These are phyloP conservation scores for Rhopalosiphum nymphaeae DNA, from an alignment of 2,888 invertebrate genomes.

Conservation along the genomic window DNA sequence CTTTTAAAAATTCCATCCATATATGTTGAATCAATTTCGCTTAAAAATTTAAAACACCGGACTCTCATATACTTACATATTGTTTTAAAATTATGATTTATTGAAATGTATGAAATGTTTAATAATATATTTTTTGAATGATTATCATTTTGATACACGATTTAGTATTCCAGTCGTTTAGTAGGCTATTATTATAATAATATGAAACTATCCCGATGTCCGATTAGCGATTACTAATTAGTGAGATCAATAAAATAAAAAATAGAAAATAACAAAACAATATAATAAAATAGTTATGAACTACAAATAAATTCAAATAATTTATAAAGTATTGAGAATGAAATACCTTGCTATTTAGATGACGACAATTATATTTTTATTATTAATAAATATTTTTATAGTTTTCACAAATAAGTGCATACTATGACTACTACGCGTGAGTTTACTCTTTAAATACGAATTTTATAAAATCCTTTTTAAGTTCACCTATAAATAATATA, in stretches of 20 bases:
- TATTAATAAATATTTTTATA: neutral
- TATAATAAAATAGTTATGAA: neutral
- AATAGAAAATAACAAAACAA: neutral
- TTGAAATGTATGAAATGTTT: neutral
- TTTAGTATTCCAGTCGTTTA: too few species aligned
- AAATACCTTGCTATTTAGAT: neutral
- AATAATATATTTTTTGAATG: too few species aligned
- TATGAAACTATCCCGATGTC: neutral
- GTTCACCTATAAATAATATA: too few species aligned
- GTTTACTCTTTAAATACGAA: too few species aligned
- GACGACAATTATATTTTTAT: neutral
- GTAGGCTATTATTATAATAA: neutral
- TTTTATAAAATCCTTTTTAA: too few species aligned
- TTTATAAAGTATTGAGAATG: neutral
- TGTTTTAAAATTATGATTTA: neutral
- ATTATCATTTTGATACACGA: too few species aligned
- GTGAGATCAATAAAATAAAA: neutral
- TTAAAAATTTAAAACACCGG: too few species aligned
- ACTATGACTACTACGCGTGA: neutral
- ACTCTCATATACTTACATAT: neutral
- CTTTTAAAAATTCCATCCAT: too few species aligned
- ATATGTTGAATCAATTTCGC: too few species aligned
- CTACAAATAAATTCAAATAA: neutral
- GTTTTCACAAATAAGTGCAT: neutral
- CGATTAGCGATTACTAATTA: neutral